Evolutionary conservation across 1,140 invertebrate genomes (phyloP), one percentile per base, ranked within the genome.

Genomic region (Caenorhabditis briggsae): DNA sequence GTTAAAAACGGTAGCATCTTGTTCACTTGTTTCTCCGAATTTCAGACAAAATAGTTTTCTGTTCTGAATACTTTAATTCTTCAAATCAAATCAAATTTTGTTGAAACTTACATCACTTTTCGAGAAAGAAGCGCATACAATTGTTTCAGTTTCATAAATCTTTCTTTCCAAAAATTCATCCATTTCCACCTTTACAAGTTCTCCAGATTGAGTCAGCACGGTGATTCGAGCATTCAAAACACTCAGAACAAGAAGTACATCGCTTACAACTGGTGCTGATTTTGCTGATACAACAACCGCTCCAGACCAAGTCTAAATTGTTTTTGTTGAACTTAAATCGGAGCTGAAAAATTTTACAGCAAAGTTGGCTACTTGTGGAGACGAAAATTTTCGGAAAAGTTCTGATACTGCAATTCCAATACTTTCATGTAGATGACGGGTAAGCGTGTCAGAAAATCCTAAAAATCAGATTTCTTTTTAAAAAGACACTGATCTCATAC

Each of bases 301-400:
- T 14, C 88, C 88, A 0, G 87, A 12, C 88, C 88, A 89, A n/a
- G 61, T 85, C 88, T 89, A 56, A 82, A 88, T 53, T 33, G 0
- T n/a, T 0, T 1, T 23, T 25, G 46, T 50, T 8, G 14, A 33
- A 33, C 16, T 33, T 74, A 16, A 56, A 70, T 2, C 16, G 14
- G 23, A n/a, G 12, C 14, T n/a, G 41, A 78, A 0, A 6, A 23
- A 20, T n/a, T 0, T 50, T 55, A 56, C 84, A n/a, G 84, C 61
- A 41, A 59, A 65, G 25, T 85, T 85, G 1, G 59, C 65, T 25
- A 87, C 59, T 70, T 89, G 88, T 16, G 23, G 33, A 85, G 86
- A 88, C 1, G 87, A 84, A 25, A 58, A 89, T 18, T 83, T 85
- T 18, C 85, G 82, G 18, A 78, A 23, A 8, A 89, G 53, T 18